Evolutionary conservation across 2,888 invertebrate species (phyloP), one percentile per base, ranked within the genome.

Genomic region (Drosophila paranaensis): DNA sequence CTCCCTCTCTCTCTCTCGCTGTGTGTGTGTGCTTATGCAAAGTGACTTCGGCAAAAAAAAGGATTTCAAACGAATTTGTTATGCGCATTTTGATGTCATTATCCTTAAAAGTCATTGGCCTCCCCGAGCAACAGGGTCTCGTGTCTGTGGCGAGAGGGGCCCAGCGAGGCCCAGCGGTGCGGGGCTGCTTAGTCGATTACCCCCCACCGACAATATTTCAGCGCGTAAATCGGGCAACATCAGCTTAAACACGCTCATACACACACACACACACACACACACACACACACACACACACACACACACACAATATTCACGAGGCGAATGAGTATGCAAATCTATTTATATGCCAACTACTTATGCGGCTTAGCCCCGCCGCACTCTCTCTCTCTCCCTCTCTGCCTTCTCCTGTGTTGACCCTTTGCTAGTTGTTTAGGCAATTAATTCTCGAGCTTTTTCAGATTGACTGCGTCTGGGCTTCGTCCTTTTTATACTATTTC

Each of bases 51-150:
- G 0, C 20, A 11, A 20, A 20, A 20, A 83, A 86, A 85, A 80
- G 82, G 83, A 82, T 82, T 82, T 79, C 74, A 82, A 79, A 78
- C 83, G 81, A 83, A 83, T 83, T 82, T 83, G 86, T 80, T 83
- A 83, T 83, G 82, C 86, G 81, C 86, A 83, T 86, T 83, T 86
- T 83, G 78, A 82, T 82, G 82, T 83, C 86, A 86, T 83, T 83
- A 83, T 83, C 80, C 82, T 82, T 65, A 69, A 86, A 84, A 83
- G 82, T 83, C 82, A 86, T 83, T 83, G 82, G 78, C 86, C 82
- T 74, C 43, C 48, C 43, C 48, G 35, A 54, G 39, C 54, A 58
- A 39, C 46, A 48, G 39, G 37, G n/a, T 37, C 56, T 25, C 25
- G 39, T 20, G 39, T 51, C 30, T 2, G 56, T 3, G 56, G 14